Conservation (phyloP, 2,113 vertebrate genomes). For the Colistium nudipinnis region DNA sequence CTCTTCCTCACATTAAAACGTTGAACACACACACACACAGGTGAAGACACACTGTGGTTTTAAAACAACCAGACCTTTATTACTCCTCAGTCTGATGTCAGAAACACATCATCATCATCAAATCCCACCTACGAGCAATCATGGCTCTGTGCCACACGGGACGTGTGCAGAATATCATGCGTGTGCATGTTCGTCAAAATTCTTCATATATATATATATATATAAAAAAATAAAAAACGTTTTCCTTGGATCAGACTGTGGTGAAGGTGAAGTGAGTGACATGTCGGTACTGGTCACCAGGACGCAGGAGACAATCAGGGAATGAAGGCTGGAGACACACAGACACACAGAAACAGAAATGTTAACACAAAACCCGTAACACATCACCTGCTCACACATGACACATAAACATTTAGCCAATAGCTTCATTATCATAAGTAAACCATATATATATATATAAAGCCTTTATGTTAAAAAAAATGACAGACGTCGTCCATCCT, state of each 20-base stretch:
- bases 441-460: too few relatives aligned
- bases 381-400: too few relatives aligned
- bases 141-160: too few relatives aligned
- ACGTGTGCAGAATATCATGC: too few relatives aligned
- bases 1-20: background rate
- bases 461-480: too few relatives aligned
- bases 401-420: too few relatives aligned
- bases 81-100: constrained; percentile 1
- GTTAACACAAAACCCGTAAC: background rate
- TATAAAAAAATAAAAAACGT: too few relatives aligned
- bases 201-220: too few relatives aligned
- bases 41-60: background rate
- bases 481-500: background rate
- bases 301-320: constrained; percentile 84
- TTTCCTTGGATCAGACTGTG: constrained; percentile 62
- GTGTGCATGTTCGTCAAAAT: too few relatives aligned
- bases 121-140: too few relatives aligned
- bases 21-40: background rate
- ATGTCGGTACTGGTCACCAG: constrained; percentile 87
- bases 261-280: constrained; percentile 86
- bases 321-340: constrained; percentile 83
- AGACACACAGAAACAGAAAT: background rate
- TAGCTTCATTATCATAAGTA: too few relatives aligned
- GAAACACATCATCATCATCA: too few relatives aligned
- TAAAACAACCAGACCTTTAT: background rate